phyloP scores from a whole-genome alignment of 2,888 invertebrate genomes.

The Sthenelais limicola region DNA sequence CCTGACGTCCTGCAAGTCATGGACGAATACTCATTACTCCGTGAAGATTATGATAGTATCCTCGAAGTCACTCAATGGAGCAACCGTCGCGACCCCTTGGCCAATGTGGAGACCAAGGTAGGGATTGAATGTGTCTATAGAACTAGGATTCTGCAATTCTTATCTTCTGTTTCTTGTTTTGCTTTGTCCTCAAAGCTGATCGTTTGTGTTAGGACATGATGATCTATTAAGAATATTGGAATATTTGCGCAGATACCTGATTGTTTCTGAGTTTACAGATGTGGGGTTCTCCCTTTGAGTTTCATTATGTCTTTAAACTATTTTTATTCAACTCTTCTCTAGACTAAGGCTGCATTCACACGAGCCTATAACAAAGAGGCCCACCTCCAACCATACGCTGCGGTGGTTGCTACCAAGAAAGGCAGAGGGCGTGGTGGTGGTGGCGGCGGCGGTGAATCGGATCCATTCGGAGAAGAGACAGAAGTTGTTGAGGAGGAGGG shows the following conservation, averaged over 20 bases:
- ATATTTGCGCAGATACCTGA: no score
- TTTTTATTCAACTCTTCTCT: constrained; percentile 6
- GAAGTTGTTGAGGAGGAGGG: constrained; percentile 50
- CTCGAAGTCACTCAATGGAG: constrained; percentile 91
- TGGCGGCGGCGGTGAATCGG: constrained; percentile 62
- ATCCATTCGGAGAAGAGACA: constrained; percentile 54
- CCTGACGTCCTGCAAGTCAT: constrained; percentile 80
- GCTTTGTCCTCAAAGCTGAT: no score
- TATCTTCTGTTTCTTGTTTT: no score
- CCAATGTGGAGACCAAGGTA: constrained; percentile 76
- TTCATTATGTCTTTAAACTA: background rate
- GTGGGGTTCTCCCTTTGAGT: background rate
- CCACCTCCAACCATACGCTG: constrained; percentile 84
- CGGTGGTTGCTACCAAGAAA: constrained; percentile 77
- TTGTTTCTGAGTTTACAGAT: background rate
- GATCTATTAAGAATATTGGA: no score
- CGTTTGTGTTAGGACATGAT: no score
- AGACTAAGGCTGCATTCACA: constrained; percentile 89
- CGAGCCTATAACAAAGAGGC: constrained; percentile 91
- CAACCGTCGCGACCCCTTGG: constrained; percentile 79
- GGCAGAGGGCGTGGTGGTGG: constrained; percentile 71
- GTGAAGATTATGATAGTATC: constrained; percentile 93
- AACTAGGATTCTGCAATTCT: no score
- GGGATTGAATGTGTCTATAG: no score
- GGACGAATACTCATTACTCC: constrained; percentile 86